These are phyloP conservation scores for Euzetes globulus DNA, from an alignment of 2,888 invertebrate species.

Conservation along the genomic window DNA sequence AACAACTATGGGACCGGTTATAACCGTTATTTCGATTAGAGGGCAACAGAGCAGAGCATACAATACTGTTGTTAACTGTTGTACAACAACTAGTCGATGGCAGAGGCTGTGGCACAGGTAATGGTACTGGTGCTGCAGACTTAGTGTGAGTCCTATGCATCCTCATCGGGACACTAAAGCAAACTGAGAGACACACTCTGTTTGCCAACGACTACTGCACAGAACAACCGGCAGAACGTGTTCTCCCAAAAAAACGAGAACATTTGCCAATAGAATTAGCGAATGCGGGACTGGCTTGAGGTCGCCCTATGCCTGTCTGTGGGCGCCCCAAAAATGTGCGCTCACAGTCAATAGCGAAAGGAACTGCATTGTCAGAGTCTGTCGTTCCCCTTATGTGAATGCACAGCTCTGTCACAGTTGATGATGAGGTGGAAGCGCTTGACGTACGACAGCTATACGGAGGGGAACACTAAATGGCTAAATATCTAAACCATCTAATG, in stretches of 20 bases:
- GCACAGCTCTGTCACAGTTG: neutral
- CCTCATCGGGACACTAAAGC: slow-evolving; percentile 19
- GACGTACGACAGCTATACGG: neutral
- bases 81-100: neutral
- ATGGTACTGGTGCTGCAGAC: neutral
- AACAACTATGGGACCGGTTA: neutral
- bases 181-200: neutral
- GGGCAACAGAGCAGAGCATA: neutral
- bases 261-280: slow-evolving; percentile 4
- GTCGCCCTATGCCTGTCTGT: slow-evolving; percentile 8
- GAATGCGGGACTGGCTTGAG: slow-evolving; percentile 8
- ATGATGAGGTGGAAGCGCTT: slow-evolving; percentile 11
- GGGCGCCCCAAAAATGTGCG: neutral
- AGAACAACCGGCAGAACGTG: neutral
- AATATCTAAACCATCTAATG: slow-evolving; percentile 5
- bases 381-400: neutral
- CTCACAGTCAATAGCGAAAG: neutral
- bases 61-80: neutral
- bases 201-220: neutral
- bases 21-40: neutral
- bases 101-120: neutral
- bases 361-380: neutral
- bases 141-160: neutral
- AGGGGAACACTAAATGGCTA: neutral
- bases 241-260: neutral